Evolutionary conservation across 2,888 invertebrate species (phyloP).

Genomic region (Unio delphinus): DNA sequence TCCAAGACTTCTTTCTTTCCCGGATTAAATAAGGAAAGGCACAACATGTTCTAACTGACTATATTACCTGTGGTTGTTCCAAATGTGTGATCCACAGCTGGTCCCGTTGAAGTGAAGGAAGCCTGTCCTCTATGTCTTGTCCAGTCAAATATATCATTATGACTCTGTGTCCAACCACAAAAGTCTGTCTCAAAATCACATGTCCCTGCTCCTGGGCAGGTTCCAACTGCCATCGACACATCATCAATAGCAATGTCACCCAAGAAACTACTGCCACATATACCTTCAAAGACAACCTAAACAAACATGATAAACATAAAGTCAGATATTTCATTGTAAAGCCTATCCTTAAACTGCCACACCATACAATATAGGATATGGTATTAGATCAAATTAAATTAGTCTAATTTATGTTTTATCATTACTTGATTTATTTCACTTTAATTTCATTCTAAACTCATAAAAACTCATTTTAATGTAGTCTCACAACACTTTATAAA

Average conservation of each 20-base stretch:
- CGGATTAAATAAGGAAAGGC: too few species aligned
- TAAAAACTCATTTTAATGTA: too few species aligned
- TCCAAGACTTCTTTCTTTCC: too few species aligned
- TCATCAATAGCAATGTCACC: conserved; percentile 68
- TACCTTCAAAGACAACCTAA: conserved; percentile 57
- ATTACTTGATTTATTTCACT: too few species aligned
- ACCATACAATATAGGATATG: too few species aligned
- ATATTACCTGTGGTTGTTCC: conserved; percentile 44
- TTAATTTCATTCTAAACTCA: too few species aligned
- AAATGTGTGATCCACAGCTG: conserved; percentile 56
- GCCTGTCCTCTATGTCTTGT: conserved; percentile 41
- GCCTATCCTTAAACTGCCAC: too few species aligned
- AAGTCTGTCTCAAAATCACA: conserved; percentile 60
- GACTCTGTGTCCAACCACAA: conserved; percentile 59
- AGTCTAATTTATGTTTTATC: too few species aligned
- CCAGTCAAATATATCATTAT: conserved; percentile 62
- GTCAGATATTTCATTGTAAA: too few species aligned
- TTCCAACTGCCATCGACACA: conserved; percentile 45
- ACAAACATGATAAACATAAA: background rate
- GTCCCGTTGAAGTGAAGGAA: conserved; percentile 48
- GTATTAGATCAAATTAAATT: too few species aligned
- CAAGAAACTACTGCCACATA: conserved; percentile 49
- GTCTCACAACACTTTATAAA: too few species aligned
- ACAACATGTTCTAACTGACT: background rate
- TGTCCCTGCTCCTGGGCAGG: conserved; percentile 49